Evolutionary conservation across 2,113 vertebrate species (phyloP), one percentile per base, ranked within the genome.

Genomic region (Brachyhypopomus occidentalis): DNA sequence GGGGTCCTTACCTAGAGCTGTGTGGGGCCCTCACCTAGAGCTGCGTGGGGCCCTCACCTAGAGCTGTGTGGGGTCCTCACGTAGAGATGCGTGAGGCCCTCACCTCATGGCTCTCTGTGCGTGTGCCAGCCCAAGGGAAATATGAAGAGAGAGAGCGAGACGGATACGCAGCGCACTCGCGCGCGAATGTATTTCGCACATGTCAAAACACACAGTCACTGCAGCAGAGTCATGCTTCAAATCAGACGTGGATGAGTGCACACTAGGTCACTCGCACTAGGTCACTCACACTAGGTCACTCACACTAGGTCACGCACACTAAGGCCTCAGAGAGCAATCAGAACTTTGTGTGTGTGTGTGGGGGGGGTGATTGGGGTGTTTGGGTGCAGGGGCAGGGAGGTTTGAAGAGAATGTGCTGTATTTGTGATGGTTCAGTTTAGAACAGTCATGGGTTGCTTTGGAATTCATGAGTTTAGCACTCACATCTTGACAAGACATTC

Each of bases 111-210:
- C 84, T 86, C 77, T 73, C 55, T 71, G 85, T 79, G 86, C 67
- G 6, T 55, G 86, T 69, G 85, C 86, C 86, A 88, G 87, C 55
- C 84, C 83, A 81, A 75, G 78, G 75, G 62, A 81, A 81, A 81
- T 27, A 73, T 36, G 72, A 78, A 52, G 16, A 55, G 63, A 22
- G 55, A 20, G 55, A 20, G 11, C 55, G 78, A 67, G n/a, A 77
- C 58, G n/a, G 55, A 74, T 30, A 27, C 27, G 72, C 41, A 14
- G 73, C 36, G 60, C 67, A 20, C 55, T 76, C 74, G 66, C 38
- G 64, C 22, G 59, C 66, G 19, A 52, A 41, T 72, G 81, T 38
- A 34, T 70, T 77, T 78, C 55, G 34, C 60, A 75, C 77, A 59
- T 16, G 60, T 84, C 30, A 14, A 63, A 79, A 79, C 75, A 78